phyloP scores from a whole-genome alignment of 2,888 invertebrate species.

The Meteorus colon region DNA sequence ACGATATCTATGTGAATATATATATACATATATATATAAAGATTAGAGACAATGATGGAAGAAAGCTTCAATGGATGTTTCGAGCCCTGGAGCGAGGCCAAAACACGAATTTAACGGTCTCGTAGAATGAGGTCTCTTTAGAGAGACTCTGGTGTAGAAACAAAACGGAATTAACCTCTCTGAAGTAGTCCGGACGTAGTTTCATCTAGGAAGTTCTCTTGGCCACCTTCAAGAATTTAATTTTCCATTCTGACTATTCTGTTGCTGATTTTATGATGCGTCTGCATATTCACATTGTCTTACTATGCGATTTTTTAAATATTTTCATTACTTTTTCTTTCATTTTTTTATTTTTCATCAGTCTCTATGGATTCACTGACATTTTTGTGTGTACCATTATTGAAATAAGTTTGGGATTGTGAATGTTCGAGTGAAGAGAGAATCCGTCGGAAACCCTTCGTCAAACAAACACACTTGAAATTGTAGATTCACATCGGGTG shows the following conservation, averaged over 20 bases:
- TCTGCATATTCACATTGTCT: not conserved
- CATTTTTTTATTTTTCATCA: not conserved
- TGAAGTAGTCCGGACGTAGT: slow-evolving; percentile 41
- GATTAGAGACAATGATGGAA: slow-evolving; percentile 8
- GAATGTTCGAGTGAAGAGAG: no score
- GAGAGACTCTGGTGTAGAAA: slow-evolving; percentile 4
- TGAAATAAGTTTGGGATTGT: no score
- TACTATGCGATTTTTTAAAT: no score
- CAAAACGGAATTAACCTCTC: slow-evolving; percentile 39
- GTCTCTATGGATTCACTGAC: not conserved
- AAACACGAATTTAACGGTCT: slow-evolving; percentile 41
- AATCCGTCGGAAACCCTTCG: not conserved
- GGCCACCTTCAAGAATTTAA: slow-evolving; percentile 35
- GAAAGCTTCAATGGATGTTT: slow-evolving; percentile 7
- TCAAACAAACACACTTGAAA: not conserved
- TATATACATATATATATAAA: slow-evolving; percentile 22
- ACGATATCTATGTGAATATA: not conserved
- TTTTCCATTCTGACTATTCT: slow-evolving; percentile 20
- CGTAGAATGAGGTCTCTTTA: slow-evolving; percentile 20
- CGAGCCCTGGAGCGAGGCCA: slow-evolving; percentile 33
- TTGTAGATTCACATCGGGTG: not conserved
- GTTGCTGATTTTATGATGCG: not conserved
- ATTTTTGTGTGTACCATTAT: not conserved
- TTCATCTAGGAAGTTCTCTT: slow-evolving; percentile 39
- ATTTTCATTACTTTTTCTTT: not conserved